A percentile compares a stretch with the other conserved stretches of the same genome.
Evolutionary conservation across 2,113 vertebrate species (phyloP).

Genomic region (Halichoeres trimaculatus): DNA sequence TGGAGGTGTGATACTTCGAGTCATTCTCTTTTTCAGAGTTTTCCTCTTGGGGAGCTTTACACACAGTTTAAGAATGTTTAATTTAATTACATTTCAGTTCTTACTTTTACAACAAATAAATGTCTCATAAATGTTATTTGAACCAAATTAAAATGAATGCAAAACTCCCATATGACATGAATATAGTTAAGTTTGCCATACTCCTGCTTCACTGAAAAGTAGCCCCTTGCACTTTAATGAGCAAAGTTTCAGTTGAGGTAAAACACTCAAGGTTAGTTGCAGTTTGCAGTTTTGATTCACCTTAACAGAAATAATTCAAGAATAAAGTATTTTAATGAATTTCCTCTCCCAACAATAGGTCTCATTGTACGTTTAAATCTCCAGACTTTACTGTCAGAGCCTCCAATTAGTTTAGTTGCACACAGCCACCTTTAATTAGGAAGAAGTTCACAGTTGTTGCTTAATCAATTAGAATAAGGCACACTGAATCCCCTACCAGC

Average conservation of each 20-base stretch:
- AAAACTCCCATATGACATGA: background rate
- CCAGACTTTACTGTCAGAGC: background rate
- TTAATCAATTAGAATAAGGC: constrained; percentile 63
- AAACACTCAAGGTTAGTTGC: background rate
- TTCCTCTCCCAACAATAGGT: background rate
- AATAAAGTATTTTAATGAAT: background rate
- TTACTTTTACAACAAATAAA: no score
- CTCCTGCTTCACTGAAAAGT: background rate
- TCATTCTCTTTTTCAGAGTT: constrained; percentile 4
- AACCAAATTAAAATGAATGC: background rate
- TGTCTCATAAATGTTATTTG: no score
- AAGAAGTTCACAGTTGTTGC: constrained; percentile 59
- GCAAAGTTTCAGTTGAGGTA: background rate
- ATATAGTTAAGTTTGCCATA: background rate
- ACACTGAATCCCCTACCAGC: constrained; percentile 35
- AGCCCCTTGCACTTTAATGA: background rate
- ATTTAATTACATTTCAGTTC: no score
- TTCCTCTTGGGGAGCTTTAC: background rate
- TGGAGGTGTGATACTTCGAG: constrained; percentile 30
- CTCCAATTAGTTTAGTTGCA: constrained; percentile 42
- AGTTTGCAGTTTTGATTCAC: background rate
- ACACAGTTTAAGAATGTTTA: no score
- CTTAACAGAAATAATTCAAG: background rate
- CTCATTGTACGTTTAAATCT: constrained; percentile 3
- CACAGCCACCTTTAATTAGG: constrained; percentile 68